Evolutionary conservation across 2,113 vertebrate genomes (phyloP).

Genomic region (Hippocampus zosterae): DNA sequence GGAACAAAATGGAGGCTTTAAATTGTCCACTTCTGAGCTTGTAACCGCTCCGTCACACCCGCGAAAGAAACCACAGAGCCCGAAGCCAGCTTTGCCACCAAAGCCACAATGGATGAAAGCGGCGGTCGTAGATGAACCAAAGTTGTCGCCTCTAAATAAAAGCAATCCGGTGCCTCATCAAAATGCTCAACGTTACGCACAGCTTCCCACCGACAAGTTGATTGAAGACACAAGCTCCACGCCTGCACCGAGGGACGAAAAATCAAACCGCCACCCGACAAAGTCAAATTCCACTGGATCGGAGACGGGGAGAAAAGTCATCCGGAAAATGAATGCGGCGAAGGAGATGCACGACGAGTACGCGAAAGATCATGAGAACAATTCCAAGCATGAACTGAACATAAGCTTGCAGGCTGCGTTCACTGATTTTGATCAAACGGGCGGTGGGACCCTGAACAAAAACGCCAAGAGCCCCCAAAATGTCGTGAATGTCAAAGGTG

Average conservation of each 20-base stretch:
- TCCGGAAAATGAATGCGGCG: slow-evolving; percentile 59
- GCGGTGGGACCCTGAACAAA: slow-evolving; percentile 31
- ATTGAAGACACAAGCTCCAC: slow-evolving; percentile 17
- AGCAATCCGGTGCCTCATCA: slow-evolving; percentile 27
- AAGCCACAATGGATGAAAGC: slow-evolving; percentile 64
- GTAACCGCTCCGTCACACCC: slow-evolving; percentile 41
- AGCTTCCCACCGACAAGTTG: background rate
- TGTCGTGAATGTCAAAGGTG: slow-evolving; percentile 16
- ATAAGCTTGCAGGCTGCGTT: slow-evolving; percentile 43
- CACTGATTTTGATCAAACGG: slow-evolving; percentile 54
- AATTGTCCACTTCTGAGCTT: slow-evolving; percentile 34
- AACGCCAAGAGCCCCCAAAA: slow-evolving; percentile 31
- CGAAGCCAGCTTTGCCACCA: slow-evolving; percentile 63
- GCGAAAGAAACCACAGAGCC: slow-evolving; percentile 46
- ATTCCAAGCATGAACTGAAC: slow-evolving; percentile 43
- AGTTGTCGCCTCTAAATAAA: slow-evolving; percentile 47
- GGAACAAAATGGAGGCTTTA: slow-evolving; percentile 52
- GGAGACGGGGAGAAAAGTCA: slow-evolving; percentile 57
- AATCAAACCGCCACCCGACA: slow-evolving; percentile 17
- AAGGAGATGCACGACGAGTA: slow-evolving; percentile 59
- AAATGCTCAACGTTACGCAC: slow-evolving; percentile 27
- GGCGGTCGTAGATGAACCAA: slow-evolving; percentile 23
- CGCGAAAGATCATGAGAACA: slow-evolving; percentile 47
- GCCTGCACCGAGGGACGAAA: slow-evolving; percentile 1
- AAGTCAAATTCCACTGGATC: slow-evolving; percentile 6